Conservation (phyloP, 2,113 vertebrate genomes). For the Nothoprocta perdicaria region DNA sequence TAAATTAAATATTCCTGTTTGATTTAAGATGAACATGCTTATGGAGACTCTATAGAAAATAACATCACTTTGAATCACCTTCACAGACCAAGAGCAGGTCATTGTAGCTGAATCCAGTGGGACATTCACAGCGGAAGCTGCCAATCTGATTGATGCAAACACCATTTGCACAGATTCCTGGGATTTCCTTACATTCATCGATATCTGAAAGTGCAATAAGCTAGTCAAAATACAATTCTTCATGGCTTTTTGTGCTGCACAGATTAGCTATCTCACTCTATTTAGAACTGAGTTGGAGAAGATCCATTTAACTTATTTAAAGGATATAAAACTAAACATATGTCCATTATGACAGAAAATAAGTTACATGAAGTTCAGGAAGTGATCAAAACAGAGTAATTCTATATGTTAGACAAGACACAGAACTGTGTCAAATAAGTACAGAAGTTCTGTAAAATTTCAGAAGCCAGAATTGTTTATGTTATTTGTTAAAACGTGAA, state of each 20-base stretch:
- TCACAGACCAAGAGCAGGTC: constrained; percentile 87
- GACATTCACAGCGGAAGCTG: constrained; percentile 89
- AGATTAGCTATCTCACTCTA: neutral
- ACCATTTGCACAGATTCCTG: constrained; percentile 86
- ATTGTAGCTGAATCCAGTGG: constrained; percentile 88
- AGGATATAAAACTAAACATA: neutral
- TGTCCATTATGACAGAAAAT: neutral
- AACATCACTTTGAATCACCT: constrained; percentile 72
- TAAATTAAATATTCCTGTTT: neutral
- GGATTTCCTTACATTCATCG: constrained; percentile 88
- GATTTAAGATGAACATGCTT: neutral
- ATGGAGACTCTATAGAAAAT: neutral
- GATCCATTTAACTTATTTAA: neutral
- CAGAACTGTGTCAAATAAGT: neutral
- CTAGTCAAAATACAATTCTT: neutral
- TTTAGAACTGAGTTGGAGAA: neutral
- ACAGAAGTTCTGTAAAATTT: neutral
- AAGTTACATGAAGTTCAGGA: neutral
- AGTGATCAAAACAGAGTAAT: neutral
- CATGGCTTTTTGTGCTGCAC: neutral
- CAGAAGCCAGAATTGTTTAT: neutral
- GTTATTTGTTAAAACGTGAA: neutral
- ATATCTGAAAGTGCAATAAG: constrained; percentile 81
- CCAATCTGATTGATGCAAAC: constrained; percentile 90
- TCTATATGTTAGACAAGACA: neutral